phyloP scores from a whole-genome alignment of 2,113 vertebrate genomes.

The Microtus ochrogaster region DNA sequence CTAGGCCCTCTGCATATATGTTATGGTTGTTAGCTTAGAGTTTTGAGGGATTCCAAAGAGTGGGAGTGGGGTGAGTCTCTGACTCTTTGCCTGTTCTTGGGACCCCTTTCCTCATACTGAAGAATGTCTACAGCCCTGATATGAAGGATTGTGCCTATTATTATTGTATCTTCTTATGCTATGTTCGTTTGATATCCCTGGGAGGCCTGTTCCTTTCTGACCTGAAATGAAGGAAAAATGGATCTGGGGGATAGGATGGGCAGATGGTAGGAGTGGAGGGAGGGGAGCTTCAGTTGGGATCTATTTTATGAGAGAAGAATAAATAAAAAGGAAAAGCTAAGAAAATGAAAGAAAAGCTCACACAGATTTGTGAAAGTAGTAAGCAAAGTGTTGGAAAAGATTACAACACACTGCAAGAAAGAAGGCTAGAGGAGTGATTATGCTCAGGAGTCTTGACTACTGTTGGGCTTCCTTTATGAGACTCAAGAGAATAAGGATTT shows the following conservation, averaged over 20 bases:
- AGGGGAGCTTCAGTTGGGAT: background rate
- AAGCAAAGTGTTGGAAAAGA: background rate
- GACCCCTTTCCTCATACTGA: background rate
- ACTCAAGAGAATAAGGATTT: background rate
- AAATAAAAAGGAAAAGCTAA: background rate
- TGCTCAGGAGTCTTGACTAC: no score
- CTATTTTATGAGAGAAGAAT: background rate
- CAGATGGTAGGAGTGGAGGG: no score
- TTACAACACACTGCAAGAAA: background rate
- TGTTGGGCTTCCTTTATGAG: background rate
- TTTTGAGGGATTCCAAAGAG: background rate
- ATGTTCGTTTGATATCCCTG: background rate
- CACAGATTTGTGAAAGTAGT: background rate
- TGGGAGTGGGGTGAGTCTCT: background rate
- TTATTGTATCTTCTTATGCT: background rate
- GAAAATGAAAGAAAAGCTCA: background rate
- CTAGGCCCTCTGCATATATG: background rate
- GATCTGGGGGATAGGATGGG: background rate
- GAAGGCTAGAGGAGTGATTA: background rate
- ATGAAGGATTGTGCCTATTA: background rate
- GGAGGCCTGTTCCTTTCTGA: background rate
- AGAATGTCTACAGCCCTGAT: rapidly evolving
- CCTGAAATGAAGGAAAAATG: background rate
- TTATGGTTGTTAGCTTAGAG: background rate
- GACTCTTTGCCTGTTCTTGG: background rate